Conservation (phyloP, 2,888 invertebrate genomes). For the Sarcophaga variegata region DNA sequence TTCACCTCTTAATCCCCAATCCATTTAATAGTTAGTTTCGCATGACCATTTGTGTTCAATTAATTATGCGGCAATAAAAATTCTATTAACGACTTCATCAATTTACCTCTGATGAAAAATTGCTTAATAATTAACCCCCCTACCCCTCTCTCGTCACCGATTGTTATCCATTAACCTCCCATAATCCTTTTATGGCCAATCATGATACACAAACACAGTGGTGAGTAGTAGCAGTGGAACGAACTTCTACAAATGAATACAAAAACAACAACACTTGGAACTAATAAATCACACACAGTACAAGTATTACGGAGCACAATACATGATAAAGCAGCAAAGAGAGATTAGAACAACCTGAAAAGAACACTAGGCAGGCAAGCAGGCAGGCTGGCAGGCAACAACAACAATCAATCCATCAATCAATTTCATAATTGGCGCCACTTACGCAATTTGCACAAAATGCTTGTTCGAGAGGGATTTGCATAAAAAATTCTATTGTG, state of each 20-base stretch:
- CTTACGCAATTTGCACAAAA: slow-evolving; percentile 64
- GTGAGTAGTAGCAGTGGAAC: neutral
- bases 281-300: too few relatives aligned
- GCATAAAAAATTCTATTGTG: too few relatives aligned
- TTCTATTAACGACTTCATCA: neutral
- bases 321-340: neutral
- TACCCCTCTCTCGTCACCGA: neutral
- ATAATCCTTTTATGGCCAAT: slow-evolving; percentile 44
- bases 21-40: neutral
- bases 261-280: too few relatives aligned
- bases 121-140: neutral
- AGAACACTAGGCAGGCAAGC: too few relatives aligned
- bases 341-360: neutral
- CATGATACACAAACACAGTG: neutral
- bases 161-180: slow-evolving; percentile 29
- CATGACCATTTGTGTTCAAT: neutral
- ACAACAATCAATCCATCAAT: slow-evolving; percentile 61
- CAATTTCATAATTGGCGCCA: slow-evolving; percentile 69
- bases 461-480: neutral
- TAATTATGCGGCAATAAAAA: neutral
- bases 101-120: neutral
- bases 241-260: neutral
- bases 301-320: neutral
- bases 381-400: neutral
- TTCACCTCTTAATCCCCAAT: neutral